Evolutionary conservation across 2,113 vertebrate species (phyloP).

Genomic region (Indri indri): DNA sequence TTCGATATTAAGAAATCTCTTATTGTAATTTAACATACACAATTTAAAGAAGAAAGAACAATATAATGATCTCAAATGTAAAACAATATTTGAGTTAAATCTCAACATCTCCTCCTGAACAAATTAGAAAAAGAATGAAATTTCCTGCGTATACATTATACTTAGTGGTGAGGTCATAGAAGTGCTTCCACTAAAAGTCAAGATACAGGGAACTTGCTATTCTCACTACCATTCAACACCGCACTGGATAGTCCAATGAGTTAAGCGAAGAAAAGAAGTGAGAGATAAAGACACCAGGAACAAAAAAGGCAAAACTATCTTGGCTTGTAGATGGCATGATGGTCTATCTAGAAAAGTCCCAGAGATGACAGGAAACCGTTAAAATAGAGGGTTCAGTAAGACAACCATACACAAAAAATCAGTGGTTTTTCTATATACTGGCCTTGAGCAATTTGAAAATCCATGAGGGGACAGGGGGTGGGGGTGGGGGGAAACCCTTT

Average conservation of each 20-base stretch:
- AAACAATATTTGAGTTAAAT: slow-evolving; percentile 21
- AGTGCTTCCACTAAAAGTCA: neutral
- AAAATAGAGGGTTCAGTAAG: neutral
- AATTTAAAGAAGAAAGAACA: neutral
- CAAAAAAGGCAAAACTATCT: neutral
- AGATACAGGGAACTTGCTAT: neutral
- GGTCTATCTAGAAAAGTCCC: neutral
- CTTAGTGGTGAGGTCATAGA: neutral
- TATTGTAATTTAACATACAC: neutral
- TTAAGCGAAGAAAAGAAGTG: neutral
- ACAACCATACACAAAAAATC: neutral
- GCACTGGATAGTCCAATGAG: neutral
- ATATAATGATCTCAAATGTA: neutral
- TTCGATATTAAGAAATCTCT: neutral
- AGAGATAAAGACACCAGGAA: neutral
- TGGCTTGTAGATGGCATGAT: neutral
- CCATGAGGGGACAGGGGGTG: too few species aligned
- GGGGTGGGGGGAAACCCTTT: neutral
- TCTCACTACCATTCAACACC: neutral
- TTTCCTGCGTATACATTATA: neutral
- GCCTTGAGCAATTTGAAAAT: neutral
- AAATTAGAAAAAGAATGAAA: neutral
- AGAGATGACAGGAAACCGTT: neutral
- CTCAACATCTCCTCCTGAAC: neutral
- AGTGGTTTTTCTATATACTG: neutral